Percentiles rank a stretch among this genome's conserved stretches.
These are phyloP conservation scores for Chlamydotis undulata DNA, from an alignment of 2,113 vertebrate genomes.

Conservation along the genomic window DNA sequence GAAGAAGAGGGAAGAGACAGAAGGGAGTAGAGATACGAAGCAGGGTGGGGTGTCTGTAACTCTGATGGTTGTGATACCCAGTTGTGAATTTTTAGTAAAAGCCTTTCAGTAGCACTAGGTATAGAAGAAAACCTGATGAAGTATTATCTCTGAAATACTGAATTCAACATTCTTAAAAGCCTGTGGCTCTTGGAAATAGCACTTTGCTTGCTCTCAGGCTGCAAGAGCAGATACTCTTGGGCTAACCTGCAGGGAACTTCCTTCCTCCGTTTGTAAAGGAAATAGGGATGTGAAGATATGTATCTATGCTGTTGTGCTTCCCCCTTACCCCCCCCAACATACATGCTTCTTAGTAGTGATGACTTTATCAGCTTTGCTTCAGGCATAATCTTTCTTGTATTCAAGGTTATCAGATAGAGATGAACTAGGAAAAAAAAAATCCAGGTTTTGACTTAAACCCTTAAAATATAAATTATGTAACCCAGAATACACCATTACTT, in stretches of 20 bases:
- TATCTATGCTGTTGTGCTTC: background rate
- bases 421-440: slow-evolving; percentile 12
- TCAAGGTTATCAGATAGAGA: background rate
- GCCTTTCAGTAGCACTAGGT: background rate
- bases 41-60: background rate
- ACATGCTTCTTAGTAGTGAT: background rate
- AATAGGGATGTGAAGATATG: slow-evolving; percentile 46
- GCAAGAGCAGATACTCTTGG: background rate
- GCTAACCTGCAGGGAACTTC: slow-evolving; percentile 31
- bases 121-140: background rate
- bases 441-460: background rate
- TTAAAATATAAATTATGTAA: slow-evolving; percentile 16
- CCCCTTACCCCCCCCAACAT: background rate
- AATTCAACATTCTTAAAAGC: background rate
- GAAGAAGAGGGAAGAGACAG: background rate
- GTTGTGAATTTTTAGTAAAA: background rate
- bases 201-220: background rate
- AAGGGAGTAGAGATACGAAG: background rate
- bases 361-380: slow-evolving; percentile 45
- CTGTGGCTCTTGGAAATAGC: background rate
- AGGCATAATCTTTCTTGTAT: background rate
- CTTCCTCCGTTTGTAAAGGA: slow-evolving; percentile 25
- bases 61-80: background rate
- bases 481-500: background rate
- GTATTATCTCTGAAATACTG: background rate